Percentiles rank a stretch among this genome's conserved stretches.
Conservation (phyloP, 2,113 vertebrate species). For the Charina bottae region DNA sequence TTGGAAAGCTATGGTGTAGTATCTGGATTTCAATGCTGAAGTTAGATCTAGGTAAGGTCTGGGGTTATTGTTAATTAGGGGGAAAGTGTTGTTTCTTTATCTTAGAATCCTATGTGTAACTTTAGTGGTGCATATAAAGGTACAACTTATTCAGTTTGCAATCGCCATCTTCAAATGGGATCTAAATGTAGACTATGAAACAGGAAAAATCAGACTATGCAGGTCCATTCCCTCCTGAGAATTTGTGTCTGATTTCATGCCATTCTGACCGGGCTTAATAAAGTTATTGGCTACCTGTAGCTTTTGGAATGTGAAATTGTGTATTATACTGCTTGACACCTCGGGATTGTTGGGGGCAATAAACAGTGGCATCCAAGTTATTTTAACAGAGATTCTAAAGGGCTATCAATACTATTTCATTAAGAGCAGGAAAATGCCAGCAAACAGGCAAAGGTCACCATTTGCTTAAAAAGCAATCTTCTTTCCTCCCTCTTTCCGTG, state of each 20-base stretch:
- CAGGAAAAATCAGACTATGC: not conserved
- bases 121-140: too few relatives aligned
- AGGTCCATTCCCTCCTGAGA: not conserved
- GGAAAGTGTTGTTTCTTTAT: not conserved
- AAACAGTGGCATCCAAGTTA: not conserved
- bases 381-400: not conserved
- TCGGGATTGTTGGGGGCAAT: not conserved
- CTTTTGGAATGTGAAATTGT: not conserved
- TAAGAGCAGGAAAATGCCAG: not conserved
- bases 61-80: too few relatives aligned
- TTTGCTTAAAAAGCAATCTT: constrained; percentile 32
- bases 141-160: not conserved
- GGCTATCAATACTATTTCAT: not conserved
- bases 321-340: not conserved
- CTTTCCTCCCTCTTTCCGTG: constrained; percentile 11
- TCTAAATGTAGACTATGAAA: not conserved
- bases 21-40: not conserved
- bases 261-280: not conserved
- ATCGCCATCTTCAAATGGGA: not conserved
- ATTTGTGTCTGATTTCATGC: not conserved
- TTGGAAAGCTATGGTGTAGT: too few relatives aligned
- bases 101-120: not conserved
- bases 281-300: not conserved
- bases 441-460: not conserved
- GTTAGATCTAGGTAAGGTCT: not conserved